Conservation (phyloP, 64 coral and sea anemone genomes). For the Astreopora myriophthalma region DNA sequence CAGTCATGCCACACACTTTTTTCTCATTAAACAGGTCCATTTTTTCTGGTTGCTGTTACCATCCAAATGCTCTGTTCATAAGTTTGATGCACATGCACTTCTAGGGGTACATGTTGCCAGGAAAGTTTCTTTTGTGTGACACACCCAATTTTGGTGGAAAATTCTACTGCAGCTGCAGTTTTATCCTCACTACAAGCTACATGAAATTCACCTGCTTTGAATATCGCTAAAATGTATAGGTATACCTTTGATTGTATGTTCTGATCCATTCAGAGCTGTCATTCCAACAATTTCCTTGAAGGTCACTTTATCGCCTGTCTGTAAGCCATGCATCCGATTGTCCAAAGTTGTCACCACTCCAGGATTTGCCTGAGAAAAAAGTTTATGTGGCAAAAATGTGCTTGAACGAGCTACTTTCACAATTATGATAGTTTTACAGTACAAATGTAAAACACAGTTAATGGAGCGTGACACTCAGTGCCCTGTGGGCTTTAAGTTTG, state of each 20-base stretch:
- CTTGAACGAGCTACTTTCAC: too few species aligned
- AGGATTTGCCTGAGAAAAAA: conserved; percentile 70
- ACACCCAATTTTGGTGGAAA: neutral
- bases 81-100: too few species aligned
- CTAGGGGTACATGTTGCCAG: neutral
- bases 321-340: conserved; percentile 89
- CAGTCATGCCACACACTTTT: too few species aligned
- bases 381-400: too few species aligned
- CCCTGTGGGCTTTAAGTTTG: too few species aligned
- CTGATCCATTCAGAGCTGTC: conserved; percentile 67
- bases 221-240: neutral
- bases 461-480: too few species aligned
- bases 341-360: conserved; percentile 86
- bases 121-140: neutral
- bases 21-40: too few species aligned
- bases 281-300: conserved; percentile 93
- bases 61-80: too few species aligned
- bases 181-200: neutral
- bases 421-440: too few species aligned
- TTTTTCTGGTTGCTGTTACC: too few species aligned
- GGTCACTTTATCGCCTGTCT: conserved; percentile 76
- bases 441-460: too few species aligned
- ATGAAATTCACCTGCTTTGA: neutral
- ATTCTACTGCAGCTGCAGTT: neutral
- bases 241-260: conserved; percentile 57